Percentiles rank a stretch among this genome's conserved stretches.
These are phyloP conservation scores for Caenorhabditis sp. DNA, from an alignment of 2,888 invertebrate genomes.

Conservation along the genomic window DNA sequence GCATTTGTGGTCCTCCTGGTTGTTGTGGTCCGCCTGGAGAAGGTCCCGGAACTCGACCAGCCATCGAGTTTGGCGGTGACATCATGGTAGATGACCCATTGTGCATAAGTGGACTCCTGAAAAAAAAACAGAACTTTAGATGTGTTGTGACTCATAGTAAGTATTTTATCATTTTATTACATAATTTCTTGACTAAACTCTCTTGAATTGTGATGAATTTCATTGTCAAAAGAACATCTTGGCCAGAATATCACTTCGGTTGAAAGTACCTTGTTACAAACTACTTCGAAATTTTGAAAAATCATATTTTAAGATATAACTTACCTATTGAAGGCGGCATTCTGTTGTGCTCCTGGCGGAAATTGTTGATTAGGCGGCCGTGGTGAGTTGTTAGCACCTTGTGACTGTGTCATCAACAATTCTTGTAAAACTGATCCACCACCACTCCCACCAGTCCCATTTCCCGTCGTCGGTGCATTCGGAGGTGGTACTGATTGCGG, in stretches of 20 bases:
- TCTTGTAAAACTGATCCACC: conserved; percentile 56
- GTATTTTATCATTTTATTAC: no score
- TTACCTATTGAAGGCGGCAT: conserved; percentile 22
- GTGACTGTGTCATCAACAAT: conserved; percentile 57
- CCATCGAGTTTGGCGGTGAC: conserved; percentile 46
- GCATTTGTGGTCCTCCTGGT: conserved; percentile 17
- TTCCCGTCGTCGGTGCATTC: not conserved
- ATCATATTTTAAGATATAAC: not conserved
- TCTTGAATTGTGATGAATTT: no score
- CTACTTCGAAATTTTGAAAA: no score
- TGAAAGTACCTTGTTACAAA: no score
- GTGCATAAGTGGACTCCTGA: conserved; percentile 39
- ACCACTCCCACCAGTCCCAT: conserved; percentile 22
- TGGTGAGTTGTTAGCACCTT: conserved; percentile 48
- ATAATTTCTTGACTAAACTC: no score
- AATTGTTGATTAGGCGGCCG: conserved; percentile 23
- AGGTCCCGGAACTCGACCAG: conserved; percentile 36
- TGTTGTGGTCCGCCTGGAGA: conserved; percentile 40
- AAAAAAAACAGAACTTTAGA: not conserved
- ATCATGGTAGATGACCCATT: conserved; percentile 46
- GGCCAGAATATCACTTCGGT: no score
- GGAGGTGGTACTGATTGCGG: conserved; percentile 12
- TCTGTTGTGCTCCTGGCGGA: conserved; percentile 16
- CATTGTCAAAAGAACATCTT: no score
- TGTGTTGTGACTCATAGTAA: no score